Conservation (phyloP, 2,797 vertebrate species). For the Furcifer pardalis region DNA sequence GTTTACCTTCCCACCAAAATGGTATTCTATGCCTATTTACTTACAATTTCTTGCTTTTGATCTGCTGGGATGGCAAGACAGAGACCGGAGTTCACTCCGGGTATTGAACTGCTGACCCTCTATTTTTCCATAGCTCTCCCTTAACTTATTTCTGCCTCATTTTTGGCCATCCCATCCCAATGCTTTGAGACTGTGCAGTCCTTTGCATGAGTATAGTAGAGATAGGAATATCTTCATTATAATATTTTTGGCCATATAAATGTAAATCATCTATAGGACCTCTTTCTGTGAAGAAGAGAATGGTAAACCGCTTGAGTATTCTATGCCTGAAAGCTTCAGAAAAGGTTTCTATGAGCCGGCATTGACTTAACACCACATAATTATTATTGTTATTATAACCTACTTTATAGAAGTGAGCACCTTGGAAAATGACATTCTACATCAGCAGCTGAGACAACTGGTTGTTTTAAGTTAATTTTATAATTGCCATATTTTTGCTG, state of each 20-base stretch:
- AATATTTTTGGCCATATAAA: background rate
- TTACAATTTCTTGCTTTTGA: too few species aligned
- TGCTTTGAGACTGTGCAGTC: background rate
- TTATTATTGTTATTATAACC: background rate
- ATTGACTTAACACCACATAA: background rate
- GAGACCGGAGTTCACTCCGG: too few species aligned
- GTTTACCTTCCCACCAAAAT: too few species aligned
- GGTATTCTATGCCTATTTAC: too few species aligned
- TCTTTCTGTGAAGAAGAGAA: too few species aligned
- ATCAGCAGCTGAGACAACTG: constrained; percentile 3
- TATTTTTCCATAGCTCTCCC: background rate
- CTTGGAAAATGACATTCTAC: constrained; percentile 23
- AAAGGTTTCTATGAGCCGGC: background rate
- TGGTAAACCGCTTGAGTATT: too few species aligned
- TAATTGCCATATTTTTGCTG: constrained; percentile 17
- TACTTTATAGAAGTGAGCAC: background rate
- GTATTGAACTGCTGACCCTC: too few species aligned
- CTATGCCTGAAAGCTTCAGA: too few species aligned
- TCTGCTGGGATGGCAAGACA: too few species aligned
- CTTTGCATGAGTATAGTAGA: background rate
- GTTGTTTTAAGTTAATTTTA: constrained; percentile 22
- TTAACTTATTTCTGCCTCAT: background rate
- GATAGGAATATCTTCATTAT: background rate
- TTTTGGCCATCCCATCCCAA: background rate
- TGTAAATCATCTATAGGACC: too few species aligned